Percentiles rank a stretch among this genome's conserved stretches.
phyloP scores from a whole-genome alignment of 1,140 invertebrate genomes.

The Manduca sexta region DNA sequence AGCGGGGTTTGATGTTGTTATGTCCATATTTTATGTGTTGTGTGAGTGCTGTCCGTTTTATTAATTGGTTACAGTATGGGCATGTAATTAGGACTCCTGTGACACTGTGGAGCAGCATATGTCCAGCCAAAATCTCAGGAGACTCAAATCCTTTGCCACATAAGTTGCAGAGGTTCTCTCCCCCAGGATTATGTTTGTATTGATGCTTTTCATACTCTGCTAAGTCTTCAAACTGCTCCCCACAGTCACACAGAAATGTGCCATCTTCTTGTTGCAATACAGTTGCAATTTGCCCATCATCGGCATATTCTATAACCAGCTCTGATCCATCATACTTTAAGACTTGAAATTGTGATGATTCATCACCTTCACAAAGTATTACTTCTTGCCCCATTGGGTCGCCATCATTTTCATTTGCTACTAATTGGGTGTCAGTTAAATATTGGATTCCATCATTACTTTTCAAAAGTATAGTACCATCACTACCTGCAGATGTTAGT shows the following conservation, averaged over 20 bases:
- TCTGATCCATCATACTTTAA: constrained; percentile 63
- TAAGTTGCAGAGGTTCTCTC: constrained; percentile 61
- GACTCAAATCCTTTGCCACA: constrained; percentile 76
- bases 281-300: constrained; percentile 57
- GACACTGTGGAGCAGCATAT: constrained; percentile 75
- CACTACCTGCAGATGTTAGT: constrained; percentile 34
- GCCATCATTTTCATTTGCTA: constrained; percentile 32
- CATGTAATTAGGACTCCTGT: constrained; percentile 47
- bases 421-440: constrained; percentile 34
- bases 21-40: constrained; percentile 73
- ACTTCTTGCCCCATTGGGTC: constrained; percentile 50
- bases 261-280: constrained; percentile 64
- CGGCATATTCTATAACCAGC: constrained; percentile 61
- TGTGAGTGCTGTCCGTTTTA: constrained; percentile 60
- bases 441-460: constrained; percentile 43
- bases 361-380: constrained; percentile 63
- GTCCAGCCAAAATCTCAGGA: constrained; percentile 78
- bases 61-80: constrained; percentile 69
- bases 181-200: constrained; percentile 55
- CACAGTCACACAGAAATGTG: constrained; percentile 66
- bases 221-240: constrained; percentile 60
- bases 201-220: constrained; percentile 60
- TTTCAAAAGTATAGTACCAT: constrained; percentile 52
- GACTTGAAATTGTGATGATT: constrained; percentile 56
- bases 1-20: constrained; percentile 66